Base-by-base conservation (phyloP, 2,113 vertebrate species). In the Calypte anna region DNA sequence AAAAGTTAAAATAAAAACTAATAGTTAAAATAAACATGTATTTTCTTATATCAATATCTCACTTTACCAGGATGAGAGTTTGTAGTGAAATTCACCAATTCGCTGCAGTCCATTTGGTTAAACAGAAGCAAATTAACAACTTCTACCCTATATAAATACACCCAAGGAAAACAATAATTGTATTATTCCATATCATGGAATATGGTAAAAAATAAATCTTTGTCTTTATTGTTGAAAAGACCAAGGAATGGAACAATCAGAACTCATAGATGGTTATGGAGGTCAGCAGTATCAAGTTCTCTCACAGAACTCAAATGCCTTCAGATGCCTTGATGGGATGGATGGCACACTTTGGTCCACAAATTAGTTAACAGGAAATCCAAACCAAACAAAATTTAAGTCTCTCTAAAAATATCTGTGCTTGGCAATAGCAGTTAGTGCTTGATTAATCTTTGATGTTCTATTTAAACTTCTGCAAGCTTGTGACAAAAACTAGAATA, bases 251-350 rank as follows among this genome's bases (percentile, higher is more conserved):
- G 43, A 57, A 57, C 16, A 46, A 44, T 1, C 33, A 50, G 31
- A 73, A 40, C 10, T 91, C 51, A 13, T 4, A 15, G 1, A 0
- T 3, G 48, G 9, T 38, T 4, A 23, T 3, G 14, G 17, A n/a
- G 75, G 44, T 46, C 31, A 67, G 43, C 31, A 76, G 50, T 2
- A 72, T 7, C 38, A 73, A 68, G 12, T 27, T n/a, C 8, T 50
- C 66, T 36, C 69, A 8, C 48, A 38, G 22, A 61, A 5, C 44
- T 25, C 51, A 24, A 17, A 61, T 27, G 22, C 9, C n/a, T 79
- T 50, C 27, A 40, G 6, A 17, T 4, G 21, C 40, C 14, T 22
- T 63, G 20, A 18, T 36, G 43, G 36, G 51, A 67, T 48, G 51
- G 38, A 48, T 43, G 19, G 43, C 53, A 88, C 67, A 30, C 14